Conservation (phyloP, 2,113 vertebrate genomes). For the Pandion haliaetus region DNA sequence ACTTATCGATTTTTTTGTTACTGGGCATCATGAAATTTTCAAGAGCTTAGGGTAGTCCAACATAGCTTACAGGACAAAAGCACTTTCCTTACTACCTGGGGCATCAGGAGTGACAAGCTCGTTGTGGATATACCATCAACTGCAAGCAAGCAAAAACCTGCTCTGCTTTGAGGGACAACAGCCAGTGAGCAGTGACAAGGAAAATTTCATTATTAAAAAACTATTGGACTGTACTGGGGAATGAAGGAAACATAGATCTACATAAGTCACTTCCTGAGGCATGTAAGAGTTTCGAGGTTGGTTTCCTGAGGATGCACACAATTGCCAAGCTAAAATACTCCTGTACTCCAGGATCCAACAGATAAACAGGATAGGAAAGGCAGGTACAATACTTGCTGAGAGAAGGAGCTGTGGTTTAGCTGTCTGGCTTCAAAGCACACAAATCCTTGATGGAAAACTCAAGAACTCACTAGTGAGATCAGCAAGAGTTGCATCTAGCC, state of each 20-base stretch:
- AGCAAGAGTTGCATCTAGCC: neutral
- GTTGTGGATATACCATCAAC: neutral
- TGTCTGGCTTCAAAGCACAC: neutral
- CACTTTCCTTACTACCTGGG: neutral
- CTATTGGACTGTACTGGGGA: neutral
- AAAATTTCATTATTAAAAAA: neutral
- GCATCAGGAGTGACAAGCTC: neutral
- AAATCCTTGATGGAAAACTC: neutral
- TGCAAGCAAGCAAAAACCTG: neutral
- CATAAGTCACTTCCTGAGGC: neutral
- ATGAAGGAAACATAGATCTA: neutral
- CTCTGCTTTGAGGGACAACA: neutral
- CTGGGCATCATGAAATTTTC: neutral
- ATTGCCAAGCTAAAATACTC: neutral
- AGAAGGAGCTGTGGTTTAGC: neutral
- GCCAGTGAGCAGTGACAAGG: fast-evolving
- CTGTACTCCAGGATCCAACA: neutral
- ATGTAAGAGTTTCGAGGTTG: neutral
- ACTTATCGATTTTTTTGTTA: neutral
- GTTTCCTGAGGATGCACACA: neutral
- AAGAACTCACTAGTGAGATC: neutral
- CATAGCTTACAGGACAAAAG: neutral
- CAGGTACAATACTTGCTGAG: neutral
- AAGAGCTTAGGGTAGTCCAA: neutral
- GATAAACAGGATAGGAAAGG: neutral